Base-by-base conservation (phyloP, 2,888 invertebrate genomes). In the Capitulum mitella region DNA sequence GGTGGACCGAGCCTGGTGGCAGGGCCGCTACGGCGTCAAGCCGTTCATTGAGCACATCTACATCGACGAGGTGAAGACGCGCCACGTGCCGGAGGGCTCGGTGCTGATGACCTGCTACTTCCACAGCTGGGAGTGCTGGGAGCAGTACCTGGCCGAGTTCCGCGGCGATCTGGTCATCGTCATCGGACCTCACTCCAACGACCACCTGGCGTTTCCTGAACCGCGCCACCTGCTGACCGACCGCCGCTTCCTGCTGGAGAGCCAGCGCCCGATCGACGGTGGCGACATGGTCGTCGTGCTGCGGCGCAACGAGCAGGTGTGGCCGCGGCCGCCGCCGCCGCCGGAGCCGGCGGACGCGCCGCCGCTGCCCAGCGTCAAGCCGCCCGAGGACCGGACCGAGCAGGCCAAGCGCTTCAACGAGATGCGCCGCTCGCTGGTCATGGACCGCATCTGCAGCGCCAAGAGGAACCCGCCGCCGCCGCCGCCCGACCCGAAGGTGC, bases 91-190 rank as follows among this genome's bases (percentile, higher is more conserved):
- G 8, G 79, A 80, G 46, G 79, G 81, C 26, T 82, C 82, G 77
- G 91, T 92, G 0, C 83, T 93, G 78, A 84, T 94, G 77, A 94
- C 94, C 85, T 94, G 93, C 84, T 94, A 94, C 83, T 94, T 94
- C 83, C 94, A 93, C 83, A 90, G 92, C 83, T 88, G 90, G 14
- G 82, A 84, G 0, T 92, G 92, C 37, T 94, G 93, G 85, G 84
- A 87, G 22, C 86, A 90, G 19, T 94, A 94, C 83, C 85, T 94
- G 80, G 84, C 88, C 82, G 84, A 88, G 83, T 92, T 90, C 84
- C 84, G 86, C 43, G 92, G 95, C 48, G 86, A 87, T 58, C 87
- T 90, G 80, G 84, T 95, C 78, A 87, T 94, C 83, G 90, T 94
- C 29, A 91, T 93, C 81, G 94, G 93, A 0, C 93, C 93, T 5